Conservation (phyloP, 2,888 invertebrate species). For the Parapristionchus giblindavisi region DNA sequence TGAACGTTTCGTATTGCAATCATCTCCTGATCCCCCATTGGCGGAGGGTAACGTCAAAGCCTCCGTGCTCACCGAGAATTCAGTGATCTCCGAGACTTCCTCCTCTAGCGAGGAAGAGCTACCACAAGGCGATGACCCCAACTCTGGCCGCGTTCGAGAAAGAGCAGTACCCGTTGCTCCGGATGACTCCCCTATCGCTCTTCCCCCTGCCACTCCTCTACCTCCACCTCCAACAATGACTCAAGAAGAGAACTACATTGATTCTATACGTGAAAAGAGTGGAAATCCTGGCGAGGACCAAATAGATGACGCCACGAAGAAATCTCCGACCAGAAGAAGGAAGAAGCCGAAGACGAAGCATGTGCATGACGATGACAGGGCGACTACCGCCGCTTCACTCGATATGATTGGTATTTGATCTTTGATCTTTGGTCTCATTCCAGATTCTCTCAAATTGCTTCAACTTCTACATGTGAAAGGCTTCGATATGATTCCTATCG, state of each 20-base stretch:
- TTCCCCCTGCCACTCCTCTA: too few species aligned
- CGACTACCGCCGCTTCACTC: slow-evolving; percentile 4
- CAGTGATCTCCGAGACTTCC: neutral
- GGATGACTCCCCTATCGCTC: neutral
- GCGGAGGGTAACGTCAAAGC: slow-evolving; percentile 35
- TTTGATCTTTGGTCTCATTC: too few species aligned
- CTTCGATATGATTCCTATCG: slow-evolving; percentile 56
- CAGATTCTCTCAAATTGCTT: slow-evolving; percentile 66
- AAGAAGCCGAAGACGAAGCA: neutral
- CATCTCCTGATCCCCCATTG: slow-evolving; percentile 19
- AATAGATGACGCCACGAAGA: neutral
- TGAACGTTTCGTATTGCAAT: too few species aligned
- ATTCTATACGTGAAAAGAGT: neutral
- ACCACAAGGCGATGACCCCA: slow-evolving; percentile 11
- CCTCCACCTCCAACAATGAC: too few species aligned
- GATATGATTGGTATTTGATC: slow-evolving; percentile 30
- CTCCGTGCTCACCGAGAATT: slow-evolving; percentile 22
- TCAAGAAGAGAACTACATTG: neutral
- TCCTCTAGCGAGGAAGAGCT: neutral
- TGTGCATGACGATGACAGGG: neutral
- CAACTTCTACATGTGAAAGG: slow-evolving; percentile 56
- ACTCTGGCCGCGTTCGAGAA: neutral
- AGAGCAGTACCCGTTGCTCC: neutral
- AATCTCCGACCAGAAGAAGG: neutral
- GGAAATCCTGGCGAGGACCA: neutral